Evolutionary conservation across 2,888 invertebrate species (phyloP), one percentile per base, ranked within the genome.

Genomic region (Mythimna impura): DNA sequence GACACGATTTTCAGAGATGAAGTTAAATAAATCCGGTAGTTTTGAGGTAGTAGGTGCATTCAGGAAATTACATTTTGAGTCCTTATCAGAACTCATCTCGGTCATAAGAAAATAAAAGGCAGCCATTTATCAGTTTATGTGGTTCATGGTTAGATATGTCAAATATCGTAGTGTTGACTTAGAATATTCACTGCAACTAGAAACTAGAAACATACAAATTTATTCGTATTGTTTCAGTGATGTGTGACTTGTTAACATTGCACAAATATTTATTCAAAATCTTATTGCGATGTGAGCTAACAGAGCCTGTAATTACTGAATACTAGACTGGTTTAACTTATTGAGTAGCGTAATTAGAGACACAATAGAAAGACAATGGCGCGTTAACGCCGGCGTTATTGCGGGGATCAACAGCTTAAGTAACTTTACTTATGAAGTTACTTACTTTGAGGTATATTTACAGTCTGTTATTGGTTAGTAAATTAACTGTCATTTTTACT

Each of bases 1-100:
- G 50, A 77, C n/a, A 17, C 5, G 8, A 50, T 71, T 50, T 66
- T 55, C n/a, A 66, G 58, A 17, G 10, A 34, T 54, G n/a, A 22
- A 30, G 40, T 66, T 36, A 14, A 58, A 50, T 66, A 65, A 34
- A 71, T 8, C 0, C 20, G 17, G 14, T 50, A 20, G 47, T 47
- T 60, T 61, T 61, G 12, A 17, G 5, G 36, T 47, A 30, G 60
- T 20, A 12, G 20, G 43, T 34, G 34, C 12, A 55, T 34, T 43
- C 34, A 12, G 17, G 9, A 40, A 40, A 52, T 40, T 9, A 30
- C 4, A n/a, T 25, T 43, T 40, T 25, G 0, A 17, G 22, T 9
- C 1, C 9, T 12, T 61, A 14, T 8, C n/a, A 36, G 8, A 22
- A 22, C 1, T n/a, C 8, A 4, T 61, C 7, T n/a, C 14, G 14